Percentiles rank a stretch among this genome's conserved stretches.
Evolutionary conservation across 1,140 invertebrate species (phyloP).

Genomic region (Lordiphosa stackelbergi): DNA sequence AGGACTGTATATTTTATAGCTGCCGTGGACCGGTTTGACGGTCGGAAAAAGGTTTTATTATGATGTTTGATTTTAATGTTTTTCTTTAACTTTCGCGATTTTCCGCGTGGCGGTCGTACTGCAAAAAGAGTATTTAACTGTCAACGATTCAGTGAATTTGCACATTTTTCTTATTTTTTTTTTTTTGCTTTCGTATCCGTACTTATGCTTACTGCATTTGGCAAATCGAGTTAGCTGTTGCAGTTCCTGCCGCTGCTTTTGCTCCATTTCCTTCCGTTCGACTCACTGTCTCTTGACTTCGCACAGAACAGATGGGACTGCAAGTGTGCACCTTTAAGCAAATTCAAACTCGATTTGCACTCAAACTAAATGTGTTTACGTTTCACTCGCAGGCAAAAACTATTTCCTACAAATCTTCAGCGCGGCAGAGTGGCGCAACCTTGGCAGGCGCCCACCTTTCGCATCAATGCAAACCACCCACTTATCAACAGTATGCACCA

Average conservation of each 20-base stretch:
- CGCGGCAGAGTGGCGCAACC: not conserved
- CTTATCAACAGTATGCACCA: constrained; percentile 44
- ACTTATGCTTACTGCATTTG: constrained; percentile 36
- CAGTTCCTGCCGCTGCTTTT: constrained; percentile 16
- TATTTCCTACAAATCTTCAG: constrained; percentile 53
- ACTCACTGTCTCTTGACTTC: not conserved
- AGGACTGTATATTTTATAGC: too few species aligned
- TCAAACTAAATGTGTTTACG: constrained; percentile 66
- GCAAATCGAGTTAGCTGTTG: constrained; percentile 45
- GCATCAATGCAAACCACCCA: constrained; percentile 33
- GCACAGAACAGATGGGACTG: not conserved
- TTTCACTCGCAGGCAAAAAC: constrained; percentile 63
- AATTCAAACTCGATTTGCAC: constrained; percentile 73
- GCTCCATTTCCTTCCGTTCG: constrained; percentile 5
- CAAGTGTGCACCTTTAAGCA: constrained; percentile 50
- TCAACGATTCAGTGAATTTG: not conserved
- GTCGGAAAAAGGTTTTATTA: too few species aligned
- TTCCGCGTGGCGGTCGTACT: not conserved
- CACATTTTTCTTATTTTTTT: constrained; percentile 2
- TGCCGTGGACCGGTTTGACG: too few species aligned
- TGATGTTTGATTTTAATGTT: too few species aligned
- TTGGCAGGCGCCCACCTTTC: constrained; percentile 7
- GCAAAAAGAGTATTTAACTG: not conserved
- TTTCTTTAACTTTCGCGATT: too few species aligned
- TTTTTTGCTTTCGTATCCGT: constrained; percentile 11